Evolutionary conservation across 2,113 vertebrate species (phyloP).

Genomic region (Proteles cristata): DNA sequence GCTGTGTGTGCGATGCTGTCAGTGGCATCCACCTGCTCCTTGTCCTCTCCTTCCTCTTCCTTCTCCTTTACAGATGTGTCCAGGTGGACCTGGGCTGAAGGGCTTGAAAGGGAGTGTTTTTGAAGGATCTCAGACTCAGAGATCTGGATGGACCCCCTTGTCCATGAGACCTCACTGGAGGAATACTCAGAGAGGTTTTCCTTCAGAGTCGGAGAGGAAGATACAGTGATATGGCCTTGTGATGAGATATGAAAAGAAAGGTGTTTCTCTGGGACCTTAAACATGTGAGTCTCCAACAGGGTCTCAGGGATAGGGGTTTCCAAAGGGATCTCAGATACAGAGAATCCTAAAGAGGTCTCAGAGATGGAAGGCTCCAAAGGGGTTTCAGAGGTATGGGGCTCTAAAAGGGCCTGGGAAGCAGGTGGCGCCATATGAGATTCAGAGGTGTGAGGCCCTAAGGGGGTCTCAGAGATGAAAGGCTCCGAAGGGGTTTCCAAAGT

Average conservation of each 20-base stretch:
- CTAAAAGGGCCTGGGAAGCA: background rate
- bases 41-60: slow-evolving; percentile 25
- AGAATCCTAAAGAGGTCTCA: background rate
- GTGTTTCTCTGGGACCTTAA: background rate
- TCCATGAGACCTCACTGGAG: background rate
- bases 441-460: background rate
- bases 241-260: background rate
- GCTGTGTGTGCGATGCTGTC: background rate
- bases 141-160: background rate
- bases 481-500: background rate
- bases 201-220: background rate
- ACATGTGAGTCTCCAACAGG: background rate
- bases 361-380: background rate
- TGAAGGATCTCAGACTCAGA: background rate
- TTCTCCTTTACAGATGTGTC: background rate
- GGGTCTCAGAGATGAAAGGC: background rate
- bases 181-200: slow-evolving; percentile 5
- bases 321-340: background rate
- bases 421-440: background rate
- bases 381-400: background rate
- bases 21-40: background rate
- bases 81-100: background rate
- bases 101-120: slow-evolving; percentile 35
- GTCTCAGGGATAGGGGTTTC: background rate
- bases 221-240: background rate